Evolutionary conservation across 2,797 vertebrate species (phyloP).

Genomic region (Lagodon rhomboides): DNA sequence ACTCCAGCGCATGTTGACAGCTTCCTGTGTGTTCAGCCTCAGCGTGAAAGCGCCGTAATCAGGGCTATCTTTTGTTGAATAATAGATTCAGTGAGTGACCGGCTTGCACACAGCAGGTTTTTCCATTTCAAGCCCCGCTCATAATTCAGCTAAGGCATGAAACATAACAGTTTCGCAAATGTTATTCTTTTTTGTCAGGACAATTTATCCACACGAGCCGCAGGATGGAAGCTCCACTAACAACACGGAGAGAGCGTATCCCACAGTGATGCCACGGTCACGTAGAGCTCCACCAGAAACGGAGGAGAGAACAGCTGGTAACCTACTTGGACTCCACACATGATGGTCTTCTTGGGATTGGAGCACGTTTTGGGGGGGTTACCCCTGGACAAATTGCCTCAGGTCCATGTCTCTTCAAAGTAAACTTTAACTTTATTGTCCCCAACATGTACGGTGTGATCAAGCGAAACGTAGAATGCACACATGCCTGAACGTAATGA

Average conservation of each 20-base stretch:
- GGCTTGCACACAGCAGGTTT: slow-evolving; percentile 52
- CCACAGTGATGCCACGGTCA: slow-evolving; percentile 39
- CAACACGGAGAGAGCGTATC: slow-evolving; percentile 39
- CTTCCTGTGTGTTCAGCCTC: slow-evolving; percentile 54
- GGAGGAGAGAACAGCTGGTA: slow-evolving; percentile 40
- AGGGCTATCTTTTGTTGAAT: slow-evolving; percentile 57
- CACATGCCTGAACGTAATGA: neutral
- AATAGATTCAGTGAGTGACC: slow-evolving; percentile 67
- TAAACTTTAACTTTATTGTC: slow-evolving; percentile 4
- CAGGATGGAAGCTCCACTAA: slow-evolving; percentile 22
- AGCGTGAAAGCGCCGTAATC: slow-evolving; percentile 66
- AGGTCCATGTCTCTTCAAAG: neutral
- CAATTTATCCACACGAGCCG: slow-evolving; percentile 44
- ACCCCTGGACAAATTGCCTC: slow-evolving; percentile 2
- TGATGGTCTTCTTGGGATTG: slow-evolving; percentile 3
- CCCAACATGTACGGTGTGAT: neutral
- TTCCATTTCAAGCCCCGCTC: slow-evolving; percentile 64
- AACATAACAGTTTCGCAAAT: slow-evolving; percentile 45
- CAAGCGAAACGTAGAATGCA: neutral
- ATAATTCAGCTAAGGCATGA: slow-evolving; percentile 47
- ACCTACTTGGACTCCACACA: slow-evolving; percentile 13
- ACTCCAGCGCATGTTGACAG: slow-evolving; percentile 55
- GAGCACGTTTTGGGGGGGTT: neutral
- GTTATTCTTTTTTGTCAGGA: slow-evolving; percentile 63
- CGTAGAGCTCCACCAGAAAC: slow-evolving; percentile 6